These are phyloP conservation scores for Choloepus didactylus DNA, from an alignment of 2,797 vertebrate species.

Conservation along the genomic window DNA sequence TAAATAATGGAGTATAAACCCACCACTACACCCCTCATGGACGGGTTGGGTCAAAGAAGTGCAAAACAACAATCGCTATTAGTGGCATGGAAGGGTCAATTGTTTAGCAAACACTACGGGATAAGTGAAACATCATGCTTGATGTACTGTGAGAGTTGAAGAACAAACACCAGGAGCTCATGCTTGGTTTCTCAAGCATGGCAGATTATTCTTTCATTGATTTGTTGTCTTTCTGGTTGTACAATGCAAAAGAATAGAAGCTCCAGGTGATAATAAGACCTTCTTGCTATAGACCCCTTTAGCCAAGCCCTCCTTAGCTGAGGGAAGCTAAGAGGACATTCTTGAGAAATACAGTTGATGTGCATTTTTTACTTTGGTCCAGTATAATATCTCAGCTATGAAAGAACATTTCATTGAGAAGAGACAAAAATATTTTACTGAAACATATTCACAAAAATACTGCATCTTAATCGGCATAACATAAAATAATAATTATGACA, in stretches of 20 bases:
- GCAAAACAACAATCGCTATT: not conserved
- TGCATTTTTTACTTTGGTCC: not conserved
- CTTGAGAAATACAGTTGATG: not conserved
- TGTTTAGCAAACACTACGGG: not conserved
- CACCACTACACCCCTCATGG: not conserved
- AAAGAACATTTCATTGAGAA: slow-evolving; percentile 42
- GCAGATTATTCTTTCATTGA: not conserved
- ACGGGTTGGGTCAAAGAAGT: slow-evolving; percentile 28
- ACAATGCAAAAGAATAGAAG: not conserved
- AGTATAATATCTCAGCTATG: not conserved
- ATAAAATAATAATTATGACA: not conserved
- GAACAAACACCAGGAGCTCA: not conserved
- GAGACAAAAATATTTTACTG: not conserved
- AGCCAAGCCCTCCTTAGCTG: not conserved
- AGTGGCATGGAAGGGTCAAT: not conserved
- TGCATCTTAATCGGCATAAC: not conserved
- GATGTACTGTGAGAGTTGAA: slow-evolving; percentile 1
- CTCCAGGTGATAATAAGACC: not conserved
- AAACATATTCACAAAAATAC: slow-evolving; percentile 28
- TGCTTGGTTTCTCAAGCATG: slow-evolving; percentile 22
- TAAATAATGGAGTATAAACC: not conserved
- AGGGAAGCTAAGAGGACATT: not conserved
- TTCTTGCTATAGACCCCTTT: not conserved
- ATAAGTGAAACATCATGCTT: not conserved
- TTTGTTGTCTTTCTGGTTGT: not conserved